Base-by-base conservation (phyloP, 2,113 vertebrate species). In the Bombycilla garrulus region DNA sequence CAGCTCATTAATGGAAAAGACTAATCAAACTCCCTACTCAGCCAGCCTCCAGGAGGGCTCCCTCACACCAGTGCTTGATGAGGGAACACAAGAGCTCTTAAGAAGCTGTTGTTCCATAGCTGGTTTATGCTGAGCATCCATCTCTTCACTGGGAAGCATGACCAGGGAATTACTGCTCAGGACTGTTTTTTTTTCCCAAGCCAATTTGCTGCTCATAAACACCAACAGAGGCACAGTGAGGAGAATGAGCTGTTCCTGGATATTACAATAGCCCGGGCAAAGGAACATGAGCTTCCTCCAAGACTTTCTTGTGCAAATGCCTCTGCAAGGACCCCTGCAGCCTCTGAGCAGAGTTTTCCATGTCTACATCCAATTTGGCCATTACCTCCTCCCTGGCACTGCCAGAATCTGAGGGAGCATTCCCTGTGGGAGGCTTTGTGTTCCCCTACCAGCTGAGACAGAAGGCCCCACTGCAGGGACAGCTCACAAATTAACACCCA, bases 171-270 rank as follows among this genome's bases (percentile, higher is more conserved):
- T 93, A 90, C 64, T 47, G 9, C 13, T 73, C 64, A 64, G 44
- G 38, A 53, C 31, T 64, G 44, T 26, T 50, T 15, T 45, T 69
- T 91, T 35, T 77, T 86, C 70, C 71, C 86, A 90, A 92, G 72
- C 67, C 86, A 92, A 83, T 95, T 94, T 95, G 67, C 79, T 83
- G 69, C 79, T 88, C 44, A 42, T 71, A 86, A 94, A 66, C 88
- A 89, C 79, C 54, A 87, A 90, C 33, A 86, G 85, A 90, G 31
- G 61, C 77, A 42, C 18, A 74, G 60, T 45, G 64, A 82, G 62
- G 42, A 93, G 44, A 92, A 93, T 16, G 33, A 96, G 70, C 38
- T 71, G 33, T 70, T 83, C 76, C 64, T 92, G 90, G 66, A 62
- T 64, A n/a, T 66, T 71, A 90, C 87, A 95, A 73, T 28, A 69